Evolutionary conservation across 2,797 vertebrate species (phyloP), one percentile per base, ranked within the genome.

Genomic region (Mycteria americana): DNA sequence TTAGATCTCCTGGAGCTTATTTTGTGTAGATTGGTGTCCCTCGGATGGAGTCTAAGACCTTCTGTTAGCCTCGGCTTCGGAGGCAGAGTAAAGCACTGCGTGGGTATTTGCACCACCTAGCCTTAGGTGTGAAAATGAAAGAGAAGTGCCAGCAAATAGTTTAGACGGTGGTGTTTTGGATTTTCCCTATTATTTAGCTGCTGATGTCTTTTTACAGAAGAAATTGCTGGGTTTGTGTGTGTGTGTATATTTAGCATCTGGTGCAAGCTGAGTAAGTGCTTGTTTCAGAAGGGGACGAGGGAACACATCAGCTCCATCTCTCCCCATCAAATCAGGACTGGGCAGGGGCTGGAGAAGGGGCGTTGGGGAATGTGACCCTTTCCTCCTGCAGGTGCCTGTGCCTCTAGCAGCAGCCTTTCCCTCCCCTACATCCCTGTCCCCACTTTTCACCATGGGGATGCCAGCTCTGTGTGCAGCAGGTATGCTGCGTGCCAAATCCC

Each of bases 371-470:
- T 6, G 2, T 10, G 23, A 16, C 17, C 48, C 17, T 51, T 67
- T 69, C 37, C 13, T 76, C 37, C 39, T 9, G 9, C 30, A 14
- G 50, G 13, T 56, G 11, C 57, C 37, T n/a, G 27, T 41, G 33
- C 27, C 43, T 48, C n/a, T 35, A 24, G 45, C 46, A 51, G 27
- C 64, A 19, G 18, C 56, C 11, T 39, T 21, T 56, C 56, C 50
- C 30, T 39, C 24, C 25, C 65, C 25, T 11, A 4, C 37, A 8
- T 67, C 50, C 63, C 22, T 11, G 12, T 25, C 48, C 17, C 11
- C 7, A 1, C 31, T 18, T 1, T 3, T 39, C 56, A 25, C 50
- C 53, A 5, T 12, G 43, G 41, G 21, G 60, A 7, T 35, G 1
- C 43, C 70, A 54, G 15, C 39, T 70, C 30, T 35, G 33, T 2